phyloP scores from a whole-genome alignment of 2,797 vertebrate species.

The Mormyrops attenuatus region DNA sequence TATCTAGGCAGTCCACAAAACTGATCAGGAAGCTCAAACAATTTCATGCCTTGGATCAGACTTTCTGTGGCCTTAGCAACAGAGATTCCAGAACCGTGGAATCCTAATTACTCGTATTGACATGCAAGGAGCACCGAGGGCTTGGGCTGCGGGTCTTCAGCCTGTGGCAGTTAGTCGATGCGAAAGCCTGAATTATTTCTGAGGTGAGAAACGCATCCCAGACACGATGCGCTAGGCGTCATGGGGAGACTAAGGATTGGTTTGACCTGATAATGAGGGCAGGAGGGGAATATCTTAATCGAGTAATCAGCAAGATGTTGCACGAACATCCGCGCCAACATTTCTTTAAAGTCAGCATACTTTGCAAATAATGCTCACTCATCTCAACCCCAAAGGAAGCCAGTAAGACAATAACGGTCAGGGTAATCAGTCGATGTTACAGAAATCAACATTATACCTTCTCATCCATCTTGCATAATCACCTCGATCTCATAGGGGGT shows the following conservation, averaged over 20 bases:
- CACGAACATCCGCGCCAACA: conserved; percentile 37
- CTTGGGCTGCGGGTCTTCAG: conserved; percentile 63
- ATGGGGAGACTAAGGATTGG: conserved; percentile 61
- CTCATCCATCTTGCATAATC: neutral
- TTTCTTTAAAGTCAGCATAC: neutral
- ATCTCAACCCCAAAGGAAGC: neutral
- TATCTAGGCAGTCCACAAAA: neutral
- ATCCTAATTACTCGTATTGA: conserved; percentile 51
- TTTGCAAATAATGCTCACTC: neutral
- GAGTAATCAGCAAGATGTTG: conserved; percentile 52
- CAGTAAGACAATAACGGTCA: neutral
- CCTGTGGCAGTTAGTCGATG: conserved; percentile 74
- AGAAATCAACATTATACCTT: neutral
- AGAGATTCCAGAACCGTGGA: conserved; percentile 45
- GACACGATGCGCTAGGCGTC: conserved; percentile 58
- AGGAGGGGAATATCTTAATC: conserved; percentile 57
- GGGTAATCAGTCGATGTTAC: neutral
- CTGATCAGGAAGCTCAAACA: neutral
- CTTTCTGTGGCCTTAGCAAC: conserved; percentile 34
- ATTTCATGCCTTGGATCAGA: conserved; percentile 16
- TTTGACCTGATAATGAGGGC: conserved; percentile 59
- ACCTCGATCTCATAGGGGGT: neutral
- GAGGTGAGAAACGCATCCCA: conserved; percentile 63
- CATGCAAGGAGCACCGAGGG: conserved; percentile 65
- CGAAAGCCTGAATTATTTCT: conserved; percentile 76